These are phyloP conservation scores for Eurystomus gularis DNA, from an alignment of 2,113 vertebrate species.

Conservation along the genomic window DNA sequence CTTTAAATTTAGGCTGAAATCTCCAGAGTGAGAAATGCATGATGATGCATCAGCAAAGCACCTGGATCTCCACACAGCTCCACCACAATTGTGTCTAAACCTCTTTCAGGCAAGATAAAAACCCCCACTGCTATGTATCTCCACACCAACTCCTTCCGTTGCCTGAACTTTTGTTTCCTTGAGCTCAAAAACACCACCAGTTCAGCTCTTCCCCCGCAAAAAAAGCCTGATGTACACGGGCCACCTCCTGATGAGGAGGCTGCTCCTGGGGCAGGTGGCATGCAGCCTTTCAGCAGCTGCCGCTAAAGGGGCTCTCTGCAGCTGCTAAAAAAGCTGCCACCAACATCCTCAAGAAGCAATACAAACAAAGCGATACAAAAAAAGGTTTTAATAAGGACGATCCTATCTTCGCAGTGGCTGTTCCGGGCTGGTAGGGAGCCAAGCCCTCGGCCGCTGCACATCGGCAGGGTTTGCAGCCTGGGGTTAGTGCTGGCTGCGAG, in stretches of 20 bases:
- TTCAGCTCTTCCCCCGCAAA: rapidly evolving
- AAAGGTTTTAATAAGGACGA: neutral
- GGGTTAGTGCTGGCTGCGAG: neutral
- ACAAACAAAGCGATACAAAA: neutral
- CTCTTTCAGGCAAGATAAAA: neutral
- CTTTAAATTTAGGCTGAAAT: neutral
- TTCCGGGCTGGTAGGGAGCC: neutral
- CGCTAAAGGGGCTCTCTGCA: neutral
- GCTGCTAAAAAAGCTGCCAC: neutral
- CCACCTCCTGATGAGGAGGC: neutral
- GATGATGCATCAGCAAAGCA: neutral
- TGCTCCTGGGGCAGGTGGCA: rapidly evolving
- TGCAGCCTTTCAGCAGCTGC: rapidly evolving
- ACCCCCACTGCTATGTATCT: neutral
- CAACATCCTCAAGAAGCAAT: rapidly evolving
- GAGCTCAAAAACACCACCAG: rapidly evolving
- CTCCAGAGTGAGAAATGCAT: rapidly evolving
- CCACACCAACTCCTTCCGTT: neutral
- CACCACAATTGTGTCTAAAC: neutral
- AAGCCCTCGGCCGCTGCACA: rapidly evolving
- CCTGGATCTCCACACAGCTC: rapidly evolving
- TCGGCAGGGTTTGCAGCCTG: neutral
- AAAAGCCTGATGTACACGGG: neutral
- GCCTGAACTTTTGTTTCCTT: neutral
- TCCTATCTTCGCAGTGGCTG: neutral